Conservation (phyloP, 2,113 vertebrate species). For the Poecilia latipinna region DNA sequence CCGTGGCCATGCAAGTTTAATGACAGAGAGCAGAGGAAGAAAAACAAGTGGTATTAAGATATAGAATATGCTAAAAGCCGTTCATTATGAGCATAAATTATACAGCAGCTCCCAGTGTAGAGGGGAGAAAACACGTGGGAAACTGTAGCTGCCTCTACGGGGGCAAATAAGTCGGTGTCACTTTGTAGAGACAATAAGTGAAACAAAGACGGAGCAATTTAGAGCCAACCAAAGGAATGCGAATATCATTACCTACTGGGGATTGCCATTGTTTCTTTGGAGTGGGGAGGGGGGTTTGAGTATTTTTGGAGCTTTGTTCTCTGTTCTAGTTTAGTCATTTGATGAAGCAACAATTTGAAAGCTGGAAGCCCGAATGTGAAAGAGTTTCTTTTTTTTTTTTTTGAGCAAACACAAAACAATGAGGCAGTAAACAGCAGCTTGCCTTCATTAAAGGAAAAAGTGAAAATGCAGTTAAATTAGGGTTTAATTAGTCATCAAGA, state of each 20-base stretch:
- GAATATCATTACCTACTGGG: constrained; percentile 63
- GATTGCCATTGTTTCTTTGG: constrained; percentile 37
- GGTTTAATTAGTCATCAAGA: constrained; percentile 30
- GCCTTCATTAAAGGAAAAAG: constrained; percentile 25
- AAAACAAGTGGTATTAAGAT: constrained; percentile 74
- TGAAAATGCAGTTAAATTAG: constrained; percentile 9
- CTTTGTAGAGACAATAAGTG: constrained; percentile 65
- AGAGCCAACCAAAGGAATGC: constrained; percentile 48
- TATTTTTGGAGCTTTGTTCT: constrained; percentile 52
- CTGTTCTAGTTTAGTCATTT: constrained; percentile 58
- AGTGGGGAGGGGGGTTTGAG: constrained; percentile 12
- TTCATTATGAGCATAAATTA: constrained; percentile 79
- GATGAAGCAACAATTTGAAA: constrained; percentile 66
- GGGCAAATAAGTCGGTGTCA: constrained; percentile 59
- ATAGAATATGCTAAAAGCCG: constrained; percentile 78
- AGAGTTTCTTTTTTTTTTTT: constrained; percentile 5
- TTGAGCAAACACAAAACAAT: constrained; percentile 38
- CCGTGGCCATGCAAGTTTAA: constrained; percentile 78
- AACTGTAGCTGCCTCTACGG: constrained; percentile 54
- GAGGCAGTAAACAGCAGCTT: constrained; percentile 22
- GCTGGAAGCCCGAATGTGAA: constrained; percentile 46
- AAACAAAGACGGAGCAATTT: constrained; percentile 48
- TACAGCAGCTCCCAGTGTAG: constrained; percentile 56
- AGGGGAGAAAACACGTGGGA: constrained; percentile 39
- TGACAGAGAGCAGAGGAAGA: constrained; percentile 57